Base-by-base conservation (phyloP, 1,140 invertebrate genomes). In the Drosophila bocqueti region DNA sequence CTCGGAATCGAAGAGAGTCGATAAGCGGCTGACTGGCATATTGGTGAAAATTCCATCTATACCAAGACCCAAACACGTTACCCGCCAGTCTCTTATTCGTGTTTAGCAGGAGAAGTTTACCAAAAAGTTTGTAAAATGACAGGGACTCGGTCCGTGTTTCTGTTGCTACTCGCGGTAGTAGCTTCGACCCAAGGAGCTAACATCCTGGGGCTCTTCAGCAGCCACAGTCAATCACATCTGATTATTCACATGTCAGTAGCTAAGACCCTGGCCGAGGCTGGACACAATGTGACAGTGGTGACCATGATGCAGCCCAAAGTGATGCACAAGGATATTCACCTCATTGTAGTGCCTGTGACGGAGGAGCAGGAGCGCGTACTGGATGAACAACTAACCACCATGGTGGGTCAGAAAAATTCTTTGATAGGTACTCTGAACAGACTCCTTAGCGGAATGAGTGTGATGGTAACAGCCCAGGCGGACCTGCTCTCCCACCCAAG, bases 201-300 rank as follows among this genome's bases (percentile, higher is more conserved):
- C 26, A 92, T 92, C 40, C 45, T 92, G 67, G 91, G 91, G 0
- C 64, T 92, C 13, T 92, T 92, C 42, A 91, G 76, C 11, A 92
- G 91, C 26, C 79, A 81, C 61, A 91, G 91, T 55, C 79, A 50
- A 3, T 92, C 91, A 2, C 91, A 93, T 57, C 59, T 93, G 15
- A 92, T 93, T 11, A 40, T 92, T 0, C 81, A 92, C 42, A 91
- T 92, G 86, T 85, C 92, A 11, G 73, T 91, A 60, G 69, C 74
- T 6, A 79, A 81, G 58, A 34, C 75, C 0, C 59, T 93, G 11
- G 91, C 84, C 2, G 84, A 93, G 24, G 49, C 59, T 1, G 91
- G 91, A 6, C 92, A 93, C 43, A 87, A 93, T 43, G 74, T 93
- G 6, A 93, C 92, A 0, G 86, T 93, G 18, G 87, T 93, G 1